Base-by-base conservation (phyloP, 1,140 invertebrate species). In the Cylas formicarius region DNA sequence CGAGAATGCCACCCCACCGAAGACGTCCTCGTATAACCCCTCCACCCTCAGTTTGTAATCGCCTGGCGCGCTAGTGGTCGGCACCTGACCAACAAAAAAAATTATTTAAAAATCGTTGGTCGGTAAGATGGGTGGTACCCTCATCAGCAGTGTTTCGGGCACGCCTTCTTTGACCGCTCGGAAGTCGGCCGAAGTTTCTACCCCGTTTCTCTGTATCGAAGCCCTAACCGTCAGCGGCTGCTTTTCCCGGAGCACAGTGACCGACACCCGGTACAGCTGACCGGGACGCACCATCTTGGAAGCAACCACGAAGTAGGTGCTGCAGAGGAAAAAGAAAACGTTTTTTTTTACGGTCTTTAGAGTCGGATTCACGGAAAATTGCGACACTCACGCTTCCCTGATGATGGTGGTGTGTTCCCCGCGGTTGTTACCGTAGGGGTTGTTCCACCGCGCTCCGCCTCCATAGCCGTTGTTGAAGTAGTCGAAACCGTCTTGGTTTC, bases 21-120 rank as follows among this genome's bases (percentile, higher is more conserved):
- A 78, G 1, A 89, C 71, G 44, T 81, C 79, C 48, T 90, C 82
- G 60, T 88, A 89, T 38, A 84, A 78, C 0, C 92, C 93, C 68
- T 96, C 91, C 0, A 97, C 78, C 10, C 86, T 74, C 1, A 97
- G 68, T 57, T 81, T 83, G 62, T 95, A 97, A 29, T 84, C 71
- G 0, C 91, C 92, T 0, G 67, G 66, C 0, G 86, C 80, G 50
- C 84, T 83, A 1, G 86, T 91, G 0, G 80, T 67, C n/a, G 90
- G 90, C 17, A 93, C 75, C 79, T 84, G 46, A 20, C 63, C 48
- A 44, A 29, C 19, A 10, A 24, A n/a, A n/a, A 24, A 22, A 19
- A 44, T 16, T 3, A 33, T 8, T 32, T 32, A 32, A 20, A 32
- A 33, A n/a, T 40, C 9, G 8, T 39, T 17, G 31, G 22, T 26